Base-by-base conservation (phyloP, 2,888 invertebrate genomes). In the Pheosia gnoma region DNA sequence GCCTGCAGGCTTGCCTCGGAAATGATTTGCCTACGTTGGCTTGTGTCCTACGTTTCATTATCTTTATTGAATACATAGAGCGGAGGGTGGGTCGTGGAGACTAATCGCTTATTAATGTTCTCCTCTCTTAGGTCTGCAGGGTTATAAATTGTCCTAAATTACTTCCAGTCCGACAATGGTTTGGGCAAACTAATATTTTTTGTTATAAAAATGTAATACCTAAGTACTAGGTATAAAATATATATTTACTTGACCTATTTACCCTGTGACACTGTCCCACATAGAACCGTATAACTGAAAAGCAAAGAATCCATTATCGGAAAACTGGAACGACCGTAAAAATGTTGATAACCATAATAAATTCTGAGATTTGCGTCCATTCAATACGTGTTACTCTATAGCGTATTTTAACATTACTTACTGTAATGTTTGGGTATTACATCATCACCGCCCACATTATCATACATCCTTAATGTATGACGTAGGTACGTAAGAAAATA, bases 331-430 rank as follows among this genome's bases (percentile, higher is more conserved):
- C 69, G 65, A 49, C 57, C 67, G 64, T 74, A 71, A 72, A 67
- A 72, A 67, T 63, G 61, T 66, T 71, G 68, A 68, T 75, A 68
- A 66, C 62, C 59, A 62, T 69, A 62, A 66, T 75, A 69, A 71
- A 71, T 74, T 58, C 43, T 55, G 59, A 57, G 67, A 69, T 68
- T 72, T 68, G 60, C 62, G 64, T 47, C 47, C n/a, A n/a, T 47
- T 47, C 47, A 47, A 47, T 47, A 47, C 47, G n/a, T 9, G n/a
- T 47, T 47, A n/a, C n/a, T 47, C 47, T 47, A 47, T n/a, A n/a
- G 47, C 47, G 3, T 47, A 47, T 47, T 47, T 47, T 47, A 43
- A 41, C 6, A 45, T 11, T 6, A 47, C n/a, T 47, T 4, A 47
- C 47, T 2, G n/a, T n/a, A 47, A 2, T 47, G n/a, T n/a, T 47